These are phyloP conservation scores for Eupithecia dodoneata DNA, from an alignment of 2,888 invertebrate species.

Conservation along the genomic window DNA sequence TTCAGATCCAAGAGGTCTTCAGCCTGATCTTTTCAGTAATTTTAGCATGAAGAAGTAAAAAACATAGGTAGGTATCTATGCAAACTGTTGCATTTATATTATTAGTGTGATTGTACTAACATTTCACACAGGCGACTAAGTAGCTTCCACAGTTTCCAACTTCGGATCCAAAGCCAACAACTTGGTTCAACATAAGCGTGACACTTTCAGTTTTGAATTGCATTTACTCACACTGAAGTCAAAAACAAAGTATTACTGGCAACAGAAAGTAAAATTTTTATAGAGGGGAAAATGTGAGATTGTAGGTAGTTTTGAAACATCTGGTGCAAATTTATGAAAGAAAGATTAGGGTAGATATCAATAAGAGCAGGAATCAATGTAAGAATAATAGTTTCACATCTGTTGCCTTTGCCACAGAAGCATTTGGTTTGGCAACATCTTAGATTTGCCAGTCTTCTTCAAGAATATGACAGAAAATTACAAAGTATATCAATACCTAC, in stretches of 20 bases:
- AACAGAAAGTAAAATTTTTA: constrained; percentile 16
- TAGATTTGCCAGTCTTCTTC: constrained; percentile 38
- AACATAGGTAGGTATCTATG: neutral
- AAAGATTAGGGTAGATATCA: constrained; percentile 27
- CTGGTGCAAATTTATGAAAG: constrained; percentile 18
- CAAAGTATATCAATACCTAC: constrained; percentile 24
- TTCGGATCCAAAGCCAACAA: constrained; percentile 54
- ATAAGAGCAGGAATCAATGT: constrained; percentile 7
- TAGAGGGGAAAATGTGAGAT: neutral
- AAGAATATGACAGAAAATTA: constrained; percentile 44
- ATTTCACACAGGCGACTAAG: constrained; percentile 58
- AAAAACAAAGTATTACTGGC: constrained; percentile 48
- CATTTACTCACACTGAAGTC: constrained; percentile 56
- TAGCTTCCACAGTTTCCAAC: constrained; percentile 55
- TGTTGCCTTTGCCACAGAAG: constrained; percentile 31
- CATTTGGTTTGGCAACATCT: constrained; percentile 42
- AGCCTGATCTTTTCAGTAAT: neutral
- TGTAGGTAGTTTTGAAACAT: constrained; percentile 26
- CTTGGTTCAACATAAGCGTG: constrained; percentile 60
- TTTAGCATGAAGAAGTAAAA: neutral
- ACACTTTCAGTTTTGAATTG: constrained; percentile 52
- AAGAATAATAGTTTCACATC: constrained; percentile 20
- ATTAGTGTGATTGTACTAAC: constrained; percentile 54
- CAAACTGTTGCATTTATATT: neutral
- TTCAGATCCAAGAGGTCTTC: neutral